phyloP scores from a whole-genome alignment of 2,888 invertebrate species.

The Marronus borbonicus region DNA sequence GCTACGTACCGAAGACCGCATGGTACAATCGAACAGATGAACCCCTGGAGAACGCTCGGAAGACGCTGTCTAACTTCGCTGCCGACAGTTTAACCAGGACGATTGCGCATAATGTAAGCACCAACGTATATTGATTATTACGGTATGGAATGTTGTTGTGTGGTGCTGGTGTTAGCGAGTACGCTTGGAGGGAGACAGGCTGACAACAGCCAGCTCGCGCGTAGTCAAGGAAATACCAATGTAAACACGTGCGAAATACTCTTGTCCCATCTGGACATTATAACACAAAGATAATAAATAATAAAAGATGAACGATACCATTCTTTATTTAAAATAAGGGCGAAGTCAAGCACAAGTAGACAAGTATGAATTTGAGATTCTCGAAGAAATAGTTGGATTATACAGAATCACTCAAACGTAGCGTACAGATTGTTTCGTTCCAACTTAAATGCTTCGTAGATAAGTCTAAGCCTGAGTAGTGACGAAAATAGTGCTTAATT shows the following conservation, averaged over 20 bases:
- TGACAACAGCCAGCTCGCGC: neutral
- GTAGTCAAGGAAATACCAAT: constrained; percentile 38
- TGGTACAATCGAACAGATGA: constrained; percentile 19
- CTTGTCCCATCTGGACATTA: neutral
- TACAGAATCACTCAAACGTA: too few relatives aligned
- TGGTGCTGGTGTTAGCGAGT: constrained; percentile 5
- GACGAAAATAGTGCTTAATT: too few relatives aligned
- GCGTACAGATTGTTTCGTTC: too few relatives aligned
- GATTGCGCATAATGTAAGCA: constrained; percentile 43
- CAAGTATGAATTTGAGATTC: too few relatives aligned
- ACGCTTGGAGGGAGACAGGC: neutral
- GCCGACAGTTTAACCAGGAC: constrained; percentile 27
- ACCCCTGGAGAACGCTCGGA: neutral
- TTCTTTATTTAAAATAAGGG: too few relatives aligned
- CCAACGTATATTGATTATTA: constrained; percentile 40
- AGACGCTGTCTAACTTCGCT: constrained; percentile 19
- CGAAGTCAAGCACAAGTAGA: too few relatives aligned
- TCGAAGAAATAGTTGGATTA: too few relatives aligned
- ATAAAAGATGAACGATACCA: too few relatives aligned
- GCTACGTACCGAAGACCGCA: constrained; percentile 3
- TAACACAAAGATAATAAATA: too few relatives aligned
- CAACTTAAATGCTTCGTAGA: too few relatives aligned
- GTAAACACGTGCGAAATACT: constrained; percentile 12
- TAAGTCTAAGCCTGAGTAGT: too few relatives aligned
- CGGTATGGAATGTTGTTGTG: constrained; percentile 14